phyloP scores from a whole-genome alignment of 2,113 vertebrate species.

The Phaethornis superciliosus region DNA sequence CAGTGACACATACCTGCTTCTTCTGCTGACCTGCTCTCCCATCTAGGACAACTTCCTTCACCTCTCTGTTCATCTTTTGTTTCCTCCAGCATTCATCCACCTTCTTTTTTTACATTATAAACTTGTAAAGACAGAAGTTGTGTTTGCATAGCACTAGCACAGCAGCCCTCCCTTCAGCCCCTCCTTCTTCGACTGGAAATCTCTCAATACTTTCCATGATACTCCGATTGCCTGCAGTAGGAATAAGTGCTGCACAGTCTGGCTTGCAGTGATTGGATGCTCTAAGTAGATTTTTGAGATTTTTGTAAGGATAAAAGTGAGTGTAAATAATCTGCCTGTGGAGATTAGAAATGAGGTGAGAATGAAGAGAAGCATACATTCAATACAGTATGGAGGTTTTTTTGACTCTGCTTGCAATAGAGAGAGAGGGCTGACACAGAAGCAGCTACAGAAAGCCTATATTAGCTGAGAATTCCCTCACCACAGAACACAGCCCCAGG shows the following conservation, averaged over 20 bases:
- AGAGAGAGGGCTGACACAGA: not conserved
- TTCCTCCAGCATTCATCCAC: not conserved
- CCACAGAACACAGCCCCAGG: not conserved
- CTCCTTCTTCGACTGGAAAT: not conserved
- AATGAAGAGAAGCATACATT: not conserved
- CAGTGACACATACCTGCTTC: fast-evolving
- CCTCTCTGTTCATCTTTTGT: not conserved
- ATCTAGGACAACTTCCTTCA: not conserved
- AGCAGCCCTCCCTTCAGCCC: not conserved
- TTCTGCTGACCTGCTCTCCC: not conserved
- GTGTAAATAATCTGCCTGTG: not conserved
- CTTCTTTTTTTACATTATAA: not conserved
- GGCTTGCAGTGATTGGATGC: not conserved
- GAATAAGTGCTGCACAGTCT: not conserved
- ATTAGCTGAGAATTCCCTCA: not conserved
- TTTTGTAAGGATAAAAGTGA: not conserved
- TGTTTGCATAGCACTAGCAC: not conserved
- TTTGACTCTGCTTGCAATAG: not conserved
- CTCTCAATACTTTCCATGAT: not conserved
- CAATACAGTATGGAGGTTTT: not conserved
- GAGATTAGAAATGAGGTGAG: not conserved
- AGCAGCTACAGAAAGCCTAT: not conserved
- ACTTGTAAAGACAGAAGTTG: not conserved
- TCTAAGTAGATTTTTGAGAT: not conserved
- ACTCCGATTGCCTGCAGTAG: fast-evolving